A percentile compares a stretch with the other conserved stretches of the same genome.
These are phyloP conservation scores for Tonatia bakeri DNA, from an alignment of 2,113 vertebrate genomes.

Conservation along the genomic window DNA sequence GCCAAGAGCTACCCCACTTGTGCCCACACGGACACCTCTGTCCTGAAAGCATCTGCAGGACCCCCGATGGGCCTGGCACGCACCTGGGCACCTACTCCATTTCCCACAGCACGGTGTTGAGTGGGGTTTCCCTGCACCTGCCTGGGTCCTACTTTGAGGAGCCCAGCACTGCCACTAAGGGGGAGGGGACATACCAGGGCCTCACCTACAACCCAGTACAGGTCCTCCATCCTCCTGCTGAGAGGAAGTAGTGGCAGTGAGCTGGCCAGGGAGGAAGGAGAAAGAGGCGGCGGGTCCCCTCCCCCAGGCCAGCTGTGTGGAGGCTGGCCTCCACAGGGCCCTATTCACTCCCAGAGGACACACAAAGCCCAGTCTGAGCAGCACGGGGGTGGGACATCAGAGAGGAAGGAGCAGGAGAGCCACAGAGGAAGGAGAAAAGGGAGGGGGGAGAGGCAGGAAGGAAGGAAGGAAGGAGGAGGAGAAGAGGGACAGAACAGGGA, in stretches of 20 bases:
- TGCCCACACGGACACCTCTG: rapidly evolving
- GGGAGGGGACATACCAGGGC: not conserved
- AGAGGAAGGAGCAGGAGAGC: not conserved
- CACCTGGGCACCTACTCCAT: not conserved
- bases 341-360: slow-evolving; percentile 38
- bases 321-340: slow-evolving; percentile 28
- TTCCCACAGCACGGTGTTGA: not conserved
- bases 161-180: not conserved
- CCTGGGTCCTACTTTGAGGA: not conserved
- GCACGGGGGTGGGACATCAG: slow-evolving; percentile 86
- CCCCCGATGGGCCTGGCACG: not conserved
- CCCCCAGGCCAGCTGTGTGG: slow-evolving; percentile 59
- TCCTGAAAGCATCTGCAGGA: not conserved
- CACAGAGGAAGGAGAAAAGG: not conserved
- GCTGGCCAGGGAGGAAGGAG: not conserved
- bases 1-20: not conserved
- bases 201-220: not conserved
- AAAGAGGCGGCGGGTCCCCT: not conserved
- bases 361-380: slow-evolving; percentile 84
- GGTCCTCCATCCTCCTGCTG: not conserved
- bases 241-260: not conserved
- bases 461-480: slow-evolving; percentile 33
- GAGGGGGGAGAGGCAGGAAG: not conserved
- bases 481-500: not conserved
- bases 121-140: too few relatives aligned